Percentiles rank a stretch among this genome's conserved stretches.
Evolutionary conservation across 2,113 vertebrate species (phyloP).

Genomic region (Albula glossodonta): DNA sequence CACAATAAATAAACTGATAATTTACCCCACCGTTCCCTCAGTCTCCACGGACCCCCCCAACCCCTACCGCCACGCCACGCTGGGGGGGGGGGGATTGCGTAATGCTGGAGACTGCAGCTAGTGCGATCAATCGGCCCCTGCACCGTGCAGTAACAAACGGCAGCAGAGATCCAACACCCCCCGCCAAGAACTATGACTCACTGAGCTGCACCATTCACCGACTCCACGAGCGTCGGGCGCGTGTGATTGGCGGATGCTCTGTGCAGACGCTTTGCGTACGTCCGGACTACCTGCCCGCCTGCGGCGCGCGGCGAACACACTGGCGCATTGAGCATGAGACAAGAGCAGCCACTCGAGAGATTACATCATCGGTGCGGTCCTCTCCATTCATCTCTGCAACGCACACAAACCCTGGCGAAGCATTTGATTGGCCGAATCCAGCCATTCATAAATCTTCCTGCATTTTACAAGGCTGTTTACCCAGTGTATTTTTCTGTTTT

Average conservation of each 20-base stretch:
- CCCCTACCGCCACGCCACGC: no score
- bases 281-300: no score
- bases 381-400: background rate
- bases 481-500: background rate
- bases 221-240: no score
- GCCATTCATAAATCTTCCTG: background rate
- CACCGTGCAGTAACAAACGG: background rate
- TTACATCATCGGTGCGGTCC: background rate
- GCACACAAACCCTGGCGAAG: background rate
- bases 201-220: background rate
- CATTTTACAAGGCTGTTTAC: background rate
- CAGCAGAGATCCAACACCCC: background rate
- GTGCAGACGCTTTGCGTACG: no score
- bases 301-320: background rate
- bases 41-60: background rate
- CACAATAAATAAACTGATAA: background rate
- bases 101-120: constrained; percentile 35
- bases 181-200: constrained; percentile 18
- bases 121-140: constrained; percentile 31
- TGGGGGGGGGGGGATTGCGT: constrained; percentile 25
- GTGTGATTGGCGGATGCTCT: no score
- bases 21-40: background rate
- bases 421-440: background rate
- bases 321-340: background rate
- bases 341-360: background rate